Evolutionary conservation across 2,888 invertebrate genomes (phyloP), one percentile per base, ranked within the genome.

Genomic region (Platynereis dumerilii): DNA sequence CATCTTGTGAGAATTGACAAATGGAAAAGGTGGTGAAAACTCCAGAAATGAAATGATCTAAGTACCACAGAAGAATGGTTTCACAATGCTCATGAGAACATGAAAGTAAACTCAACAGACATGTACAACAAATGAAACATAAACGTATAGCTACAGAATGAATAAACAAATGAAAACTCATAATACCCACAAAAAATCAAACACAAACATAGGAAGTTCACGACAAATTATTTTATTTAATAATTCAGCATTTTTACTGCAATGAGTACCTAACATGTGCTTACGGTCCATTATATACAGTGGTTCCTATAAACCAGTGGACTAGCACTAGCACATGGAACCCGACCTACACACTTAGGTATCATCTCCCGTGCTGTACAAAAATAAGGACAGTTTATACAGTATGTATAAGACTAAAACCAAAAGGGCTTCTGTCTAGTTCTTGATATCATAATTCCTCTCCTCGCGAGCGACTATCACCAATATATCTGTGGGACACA

Each of bases 351-450:
- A 53, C 65, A 55, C 45, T 27, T 27, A 26, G 54, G 57, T 24
- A 60, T 48, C 65, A 59, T 48, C 45, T 54, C 27, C 55, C 54
- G 65, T 65, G 65, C 65, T 65, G 65, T 65, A 65, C 60, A 65
- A 65, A 65, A 65, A 65, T 65, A 65, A 65, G 54, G 44, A 53
- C 60, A 65, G 65, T 65, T 59, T 65, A 55, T 65, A 65, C 65
- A 65, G 59, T 65, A 65, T 65, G 65, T 65, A 65, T 65, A 65
- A 59, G 65, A 65, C 65, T 65, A 65, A 65, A 65, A 65, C 65
- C 65, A 65, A 65, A 65, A 60, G 62, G 62, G 56, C 56, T 57
- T 48, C 48, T 48, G 48, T 55, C 54, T 54, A 34, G 34, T 34
- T 34, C 34, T 34, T 34, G 34, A 34, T 34, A 34, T 39, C 53